phyloP scores from a whole-genome alignment of 2,113 vertebrate genomes.

The Tapirus terrestris region DNA sequence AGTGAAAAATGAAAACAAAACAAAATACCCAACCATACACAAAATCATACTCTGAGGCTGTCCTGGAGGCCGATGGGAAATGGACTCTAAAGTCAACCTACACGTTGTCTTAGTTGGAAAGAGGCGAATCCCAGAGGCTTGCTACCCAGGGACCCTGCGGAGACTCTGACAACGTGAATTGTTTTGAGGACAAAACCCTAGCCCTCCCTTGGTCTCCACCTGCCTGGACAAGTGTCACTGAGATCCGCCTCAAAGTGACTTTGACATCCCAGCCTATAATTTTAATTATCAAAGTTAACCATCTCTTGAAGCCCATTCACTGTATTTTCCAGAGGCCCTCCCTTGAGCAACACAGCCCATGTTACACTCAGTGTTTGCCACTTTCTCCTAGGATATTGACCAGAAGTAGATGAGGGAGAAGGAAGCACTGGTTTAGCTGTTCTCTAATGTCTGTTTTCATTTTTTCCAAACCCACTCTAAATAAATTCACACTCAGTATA shows the following conservation, averaged over 20 bases:
- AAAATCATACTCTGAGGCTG: not conserved
- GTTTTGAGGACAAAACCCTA: not conserved
- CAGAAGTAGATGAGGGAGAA: not conserved
- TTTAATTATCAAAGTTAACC: not conserved
- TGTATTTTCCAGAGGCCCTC: not conserved
- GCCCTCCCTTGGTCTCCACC: not conserved
- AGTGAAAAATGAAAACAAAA: not conserved
- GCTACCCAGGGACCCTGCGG: not conserved
- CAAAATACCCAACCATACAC: not conserved
- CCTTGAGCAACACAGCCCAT: not conserved
- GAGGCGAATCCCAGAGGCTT: not conserved
- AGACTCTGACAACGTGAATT: not conserved
- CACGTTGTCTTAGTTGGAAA: not conserved
- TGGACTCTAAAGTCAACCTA: not conserved
- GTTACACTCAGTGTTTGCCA: fast-evolving
- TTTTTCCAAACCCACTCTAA: not conserved
- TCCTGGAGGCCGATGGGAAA: not conserved
- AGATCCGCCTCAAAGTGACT: not conserved
- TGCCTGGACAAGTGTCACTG: not conserved
- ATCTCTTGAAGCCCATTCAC: not conserved
- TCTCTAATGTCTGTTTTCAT: not conserved
- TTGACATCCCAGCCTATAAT: not conserved
- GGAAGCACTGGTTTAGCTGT: not conserved
- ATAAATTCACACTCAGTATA: not conserved
- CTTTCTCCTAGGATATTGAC: not conserved